Conservation (phyloP, 92 coral and sea anemone genomes). For the Epizoanthus ramosus region DNA sequence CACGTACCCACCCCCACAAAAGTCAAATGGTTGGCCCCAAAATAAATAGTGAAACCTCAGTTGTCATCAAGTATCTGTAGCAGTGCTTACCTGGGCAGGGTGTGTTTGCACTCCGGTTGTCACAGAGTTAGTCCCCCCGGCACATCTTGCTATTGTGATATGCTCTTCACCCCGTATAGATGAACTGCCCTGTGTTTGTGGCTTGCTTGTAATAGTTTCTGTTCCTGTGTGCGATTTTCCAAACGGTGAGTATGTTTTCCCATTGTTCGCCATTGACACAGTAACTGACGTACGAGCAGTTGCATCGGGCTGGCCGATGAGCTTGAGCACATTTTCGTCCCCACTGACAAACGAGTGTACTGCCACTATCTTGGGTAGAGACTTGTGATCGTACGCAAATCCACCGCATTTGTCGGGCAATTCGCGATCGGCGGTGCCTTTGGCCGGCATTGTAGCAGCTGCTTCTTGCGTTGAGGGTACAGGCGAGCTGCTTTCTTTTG, state of each 20-base stretch:
- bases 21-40: neutral
- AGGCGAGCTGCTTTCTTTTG: neutral
- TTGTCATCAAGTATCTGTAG: neutral
- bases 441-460: neutral
- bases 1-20: too few relatives aligned
- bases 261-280: conserved; percentile 17
- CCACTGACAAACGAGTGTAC: conserved; percentile 73
- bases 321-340: conserved; percentile 44
- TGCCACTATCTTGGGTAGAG: conserved; percentile 82
- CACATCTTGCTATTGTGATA: neutral
- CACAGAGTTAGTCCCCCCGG: conserved; percentile 2
- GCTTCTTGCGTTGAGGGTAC: neutral
- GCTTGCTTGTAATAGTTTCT: neutral
- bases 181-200: neutral
- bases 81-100: conserved; percentile 13
- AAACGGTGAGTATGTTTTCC: neutral
- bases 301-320: conserved; percentile 29
- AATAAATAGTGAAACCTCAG: neutral
- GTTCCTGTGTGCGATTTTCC: neutral
- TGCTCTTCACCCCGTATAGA: neutral
- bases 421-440: conserved; percentile 13
- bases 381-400: conserved; percentile 74
- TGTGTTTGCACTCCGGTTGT: conserved; percentile 8
- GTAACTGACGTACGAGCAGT: conserved; percentile 20
- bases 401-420: conserved; percentile 67